Base-by-base conservation (phyloP, 2,797 vertebrate species). In the Adelosebastes latens region DNA sequence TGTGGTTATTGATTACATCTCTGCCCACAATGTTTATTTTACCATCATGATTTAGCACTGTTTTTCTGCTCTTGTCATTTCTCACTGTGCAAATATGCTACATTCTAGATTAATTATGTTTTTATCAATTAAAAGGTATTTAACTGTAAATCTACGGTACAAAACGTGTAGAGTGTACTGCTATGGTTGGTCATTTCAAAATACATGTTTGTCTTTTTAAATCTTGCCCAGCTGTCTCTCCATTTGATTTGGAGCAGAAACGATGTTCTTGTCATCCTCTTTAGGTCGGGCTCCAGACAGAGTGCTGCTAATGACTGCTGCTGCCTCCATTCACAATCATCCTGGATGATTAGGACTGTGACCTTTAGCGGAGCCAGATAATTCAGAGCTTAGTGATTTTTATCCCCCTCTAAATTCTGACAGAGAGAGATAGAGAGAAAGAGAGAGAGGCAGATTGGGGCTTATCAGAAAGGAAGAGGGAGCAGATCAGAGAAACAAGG, bases 321-420 rank as follows among this genome's bases (percentile, higher is more conserved):
- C 88, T 88, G 86, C 80, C 88, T 87, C 81, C 75, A 68, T 75
- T 91, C 86, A 74, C 83, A 77, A 77, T 90, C 84, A 92, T 84
- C 77, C 42, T 18, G 70, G 80, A 89, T 93, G 90, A 95, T 95
- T 93, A 94, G 87, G 89, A 92, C 83, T 83, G 76, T 94, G 94
- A 95, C 95, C 94, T 95, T 95, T 94, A 90, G 81, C 84, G 79
- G 74, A 90, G 83, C 81, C 84, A 86, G 89, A 93, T 92, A 93
- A 93, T 91, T 94, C 89, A 88, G 84, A 88, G 88, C 87, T 88
- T 87, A 89, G 87, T 81, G 92, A 93, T 92, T 88, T 93, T 90
- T 80, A 85, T 87, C 83, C 77, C 67, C 67, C 52, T 84, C 72
- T 84, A 87, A 83, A 88, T 81, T 89, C 89, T 83, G 69, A 81